Evolutionary conservation across 2,888 invertebrate genomes (phyloP), one percentile per base, ranked within the genome.

Genomic region (Drosophila engyochracea): DNA sequence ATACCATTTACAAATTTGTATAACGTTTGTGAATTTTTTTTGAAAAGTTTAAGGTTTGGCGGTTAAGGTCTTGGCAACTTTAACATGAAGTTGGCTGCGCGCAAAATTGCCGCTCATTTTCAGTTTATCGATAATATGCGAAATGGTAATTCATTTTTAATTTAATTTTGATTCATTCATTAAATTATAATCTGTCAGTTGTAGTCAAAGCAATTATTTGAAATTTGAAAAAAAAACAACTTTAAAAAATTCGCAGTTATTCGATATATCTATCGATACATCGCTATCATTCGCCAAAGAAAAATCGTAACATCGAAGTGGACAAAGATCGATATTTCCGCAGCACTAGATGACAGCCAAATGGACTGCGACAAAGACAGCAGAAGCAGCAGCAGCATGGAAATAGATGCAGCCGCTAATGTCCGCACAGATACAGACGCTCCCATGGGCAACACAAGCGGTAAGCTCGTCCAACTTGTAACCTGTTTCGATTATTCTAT

Each of bases 361-460:
- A 79, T 80, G 79, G 71, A 71, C 51, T 37, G 49, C 47, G 67
- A 63, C 51, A 55, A 68, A 19, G 28, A 28, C 7, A 55, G 12
- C 30, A 52, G 51, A 25, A 28, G 51, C 30, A n/a, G 22, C 28
- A 53, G 61, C 47, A 77, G 55, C 60, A 70, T 74, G 69, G 61
- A 70, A 12, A 9, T 55, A 16, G 72, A 66, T 47, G 51, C 37
- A 1, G 30, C 10, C 4, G 30, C 10, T 3, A 41, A 47, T 37
- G 9, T n/a, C 7, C 59, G 51, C 39, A 28, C 28, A 4, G 66
- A 59, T 16, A 37, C 49, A 54, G 22, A 37, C 41, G 35, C 41
- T 28, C 64, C 39, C 5, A 49, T n/a, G 37, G n/a, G 14, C 16
- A 39, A 30, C 63, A 30, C 37, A 69, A 22, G 4, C 49, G n/a